These are phyloP conservation scores for Leucophenga varia DNA, from an alignment of 1,140 invertebrate genomes.

Conservation along the genomic window DNA sequence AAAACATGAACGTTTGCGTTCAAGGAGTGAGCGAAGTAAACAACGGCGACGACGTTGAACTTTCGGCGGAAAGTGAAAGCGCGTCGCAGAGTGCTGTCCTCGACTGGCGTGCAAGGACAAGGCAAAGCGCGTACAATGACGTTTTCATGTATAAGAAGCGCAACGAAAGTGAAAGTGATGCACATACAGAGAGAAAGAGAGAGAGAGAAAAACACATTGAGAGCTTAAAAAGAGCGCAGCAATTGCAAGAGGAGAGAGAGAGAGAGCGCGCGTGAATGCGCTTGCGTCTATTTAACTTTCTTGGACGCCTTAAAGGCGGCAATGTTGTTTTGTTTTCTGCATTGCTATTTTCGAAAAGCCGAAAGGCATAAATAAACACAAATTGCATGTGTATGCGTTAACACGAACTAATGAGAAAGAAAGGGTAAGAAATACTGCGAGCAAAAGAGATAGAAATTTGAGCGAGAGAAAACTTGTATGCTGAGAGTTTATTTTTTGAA, in stretches of 20 bases:
- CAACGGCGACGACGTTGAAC: constrained; percentile 28
- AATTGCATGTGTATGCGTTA: neutral
- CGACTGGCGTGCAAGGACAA: constrained; percentile 26
- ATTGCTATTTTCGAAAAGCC: neutral
- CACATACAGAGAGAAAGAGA: constrained; percentile 9
- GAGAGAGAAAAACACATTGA: constrained; percentile 6
- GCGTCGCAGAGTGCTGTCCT: neutral
- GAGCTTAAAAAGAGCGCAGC: constrained; percentile 4
- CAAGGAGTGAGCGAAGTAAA: too few species aligned
- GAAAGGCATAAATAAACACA: constrained; percentile 4
- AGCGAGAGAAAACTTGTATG: neutral
- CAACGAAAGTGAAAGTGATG: constrained; percentile 39
- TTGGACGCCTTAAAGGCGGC: constrained; percentile 5
- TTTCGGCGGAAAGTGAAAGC: constrained; percentile 40
- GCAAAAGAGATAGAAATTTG: constrained; percentile 1
- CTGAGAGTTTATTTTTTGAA: too few species aligned
- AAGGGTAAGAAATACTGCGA: neutral
- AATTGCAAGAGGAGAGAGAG: constrained; percentile 8
- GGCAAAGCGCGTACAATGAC: constrained; percentile 17
- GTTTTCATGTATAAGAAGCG: neutral
- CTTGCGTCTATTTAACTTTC: neutral
- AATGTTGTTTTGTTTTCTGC: neutral
- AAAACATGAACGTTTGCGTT: too few species aligned
- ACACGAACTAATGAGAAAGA: neutral
- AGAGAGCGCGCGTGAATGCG: neutral